phyloP scores from a whole-genome alignment of 2,888 invertebrate species.

The Matsumyia berberina region DNA sequence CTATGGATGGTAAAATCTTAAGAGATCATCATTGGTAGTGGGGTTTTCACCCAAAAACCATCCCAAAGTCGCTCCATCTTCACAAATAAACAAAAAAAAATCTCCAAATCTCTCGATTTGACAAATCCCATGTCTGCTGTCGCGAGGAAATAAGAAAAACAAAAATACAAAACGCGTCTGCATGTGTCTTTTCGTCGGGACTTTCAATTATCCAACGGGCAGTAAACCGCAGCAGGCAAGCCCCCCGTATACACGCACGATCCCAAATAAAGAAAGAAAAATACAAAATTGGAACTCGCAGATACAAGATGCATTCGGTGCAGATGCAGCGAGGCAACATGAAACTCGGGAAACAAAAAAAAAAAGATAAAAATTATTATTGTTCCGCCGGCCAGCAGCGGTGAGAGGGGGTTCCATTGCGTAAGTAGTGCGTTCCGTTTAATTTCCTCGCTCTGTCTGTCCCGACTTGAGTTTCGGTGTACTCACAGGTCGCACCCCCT shows the following conservation, averaged over 20 bases:
- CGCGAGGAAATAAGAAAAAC: background rate
- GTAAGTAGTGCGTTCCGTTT: conserved; percentile 64
- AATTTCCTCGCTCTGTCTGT: conserved; percentile 20
- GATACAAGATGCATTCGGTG: conserved; percentile 7
- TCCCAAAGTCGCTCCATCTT: too few species aligned
- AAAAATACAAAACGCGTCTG: conserved; percentile 21
- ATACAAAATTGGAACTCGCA: conserved; percentile 17
- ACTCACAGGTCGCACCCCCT: background rate
- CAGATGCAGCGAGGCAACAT: background rate
- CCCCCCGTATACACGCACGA: background rate
- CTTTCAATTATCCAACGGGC: conserved; percentile 54
- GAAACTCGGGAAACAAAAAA: conserved; percentile 4
- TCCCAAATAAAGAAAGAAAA: conserved; percentile 20
- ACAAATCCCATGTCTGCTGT: conserved; percentile 42
- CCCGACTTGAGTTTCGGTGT: background rate
- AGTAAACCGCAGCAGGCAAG: conserved; percentile 19
- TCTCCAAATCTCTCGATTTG: conserved; percentile 38
- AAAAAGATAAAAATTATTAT: conserved; percentile 4
- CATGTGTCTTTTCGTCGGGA: background rate
- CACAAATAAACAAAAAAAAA: background rate
- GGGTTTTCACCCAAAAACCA: too few species aligned
- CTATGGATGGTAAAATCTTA: too few species aligned
- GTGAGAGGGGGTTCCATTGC: conserved; percentile 39
- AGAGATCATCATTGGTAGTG: too few species aligned
- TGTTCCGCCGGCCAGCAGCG: background rate